Base-by-base conservation (phyloP, 2,797 vertebrate species). In the Lacerta agilis region DNA sequence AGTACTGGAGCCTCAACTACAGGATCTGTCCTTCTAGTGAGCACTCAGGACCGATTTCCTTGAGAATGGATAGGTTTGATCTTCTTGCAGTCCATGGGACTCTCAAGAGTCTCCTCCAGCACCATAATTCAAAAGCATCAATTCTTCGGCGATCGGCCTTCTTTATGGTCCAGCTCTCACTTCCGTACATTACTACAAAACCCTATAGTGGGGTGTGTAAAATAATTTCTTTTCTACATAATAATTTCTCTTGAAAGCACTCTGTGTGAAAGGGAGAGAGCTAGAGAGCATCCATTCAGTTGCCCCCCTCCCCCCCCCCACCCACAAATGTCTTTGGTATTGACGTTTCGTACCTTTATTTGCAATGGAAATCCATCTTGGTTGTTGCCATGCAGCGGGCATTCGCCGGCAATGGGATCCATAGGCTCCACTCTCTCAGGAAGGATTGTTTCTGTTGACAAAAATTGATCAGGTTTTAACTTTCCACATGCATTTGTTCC, bases 351-450 rank as follows among this genome's bases (percentile, higher is more conserved):
- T 86, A 2, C 10, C 79, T 86, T 75, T 89, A 82, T 95, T 95
- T 95, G 90, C 91, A 92, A 79, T 91, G 87, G 89, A 95, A 95
- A 92, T 91, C 80, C 73, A 83, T 86, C 72, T 61, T 36, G 92
- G 4, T 86, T 86, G n/a, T 92, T 77, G 7, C 38, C 80, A 55
- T 76, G 43, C 15, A 43, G 80, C 4, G 10, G 88, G 72, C 61
- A 29, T 77, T 87, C 75, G 81, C 15, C 4, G 86, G 81, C 18
- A 55, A 85, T 79, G 45, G 64, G 82, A 76, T 69, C 71, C 61
- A 43, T 77, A 43, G 36, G 83, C 81, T 45, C 61, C 41, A 41
- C 76, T 77, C 71, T 91, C 83, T 81, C 82, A 91, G 82, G 85
- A 83, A 93, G 90, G 79, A 77, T 7, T 36, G 10, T 1, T 75